Percentiles rank a stretch among this genome's conserved stretches.
Conservation (phyloP, 1,140 invertebrate genomes). For the Cryptotermes secundus region DNA sequence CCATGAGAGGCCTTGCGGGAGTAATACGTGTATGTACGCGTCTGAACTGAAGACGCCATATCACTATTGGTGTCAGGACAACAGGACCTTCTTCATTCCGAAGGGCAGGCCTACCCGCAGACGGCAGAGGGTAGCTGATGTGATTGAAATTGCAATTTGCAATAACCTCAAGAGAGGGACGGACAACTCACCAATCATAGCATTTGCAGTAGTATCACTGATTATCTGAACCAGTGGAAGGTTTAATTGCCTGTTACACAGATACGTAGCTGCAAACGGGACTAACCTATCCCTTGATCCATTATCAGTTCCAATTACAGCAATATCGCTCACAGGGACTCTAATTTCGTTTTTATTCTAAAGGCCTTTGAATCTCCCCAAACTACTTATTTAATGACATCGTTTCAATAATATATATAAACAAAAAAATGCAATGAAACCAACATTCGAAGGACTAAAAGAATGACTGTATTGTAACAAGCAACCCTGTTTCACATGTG, state of each 20-base stretch:
- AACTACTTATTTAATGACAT: neutral
- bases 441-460: too few relatives aligned
- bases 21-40: too few relatives aligned
- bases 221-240: constrained; percentile 7
- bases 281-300: neutral
- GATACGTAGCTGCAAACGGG: neutral
- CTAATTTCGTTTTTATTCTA: neutral
- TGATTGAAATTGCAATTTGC: neutral
- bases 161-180: neutral
- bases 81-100: too few relatives aligned
- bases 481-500: neutral
- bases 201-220: neutral
- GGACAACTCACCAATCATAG: neutral
- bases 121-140: neutral
- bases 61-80: too few relatives aligned
- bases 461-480: too few relatives aligned
- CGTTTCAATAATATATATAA: neutral
- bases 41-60: too few relatives aligned
- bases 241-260: neutral
- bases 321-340: neutral
- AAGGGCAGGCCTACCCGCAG: neutral
- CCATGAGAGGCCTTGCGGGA: too few relatives aligned
- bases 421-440: neutral
- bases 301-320: neutral
- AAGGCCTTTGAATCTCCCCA: neutral